A percentile compares a stretch with the other conserved stretches of the same genome.
Conservation (phyloP, 1,140 invertebrate genomes). For the Drosophila jambulina region DNA sequence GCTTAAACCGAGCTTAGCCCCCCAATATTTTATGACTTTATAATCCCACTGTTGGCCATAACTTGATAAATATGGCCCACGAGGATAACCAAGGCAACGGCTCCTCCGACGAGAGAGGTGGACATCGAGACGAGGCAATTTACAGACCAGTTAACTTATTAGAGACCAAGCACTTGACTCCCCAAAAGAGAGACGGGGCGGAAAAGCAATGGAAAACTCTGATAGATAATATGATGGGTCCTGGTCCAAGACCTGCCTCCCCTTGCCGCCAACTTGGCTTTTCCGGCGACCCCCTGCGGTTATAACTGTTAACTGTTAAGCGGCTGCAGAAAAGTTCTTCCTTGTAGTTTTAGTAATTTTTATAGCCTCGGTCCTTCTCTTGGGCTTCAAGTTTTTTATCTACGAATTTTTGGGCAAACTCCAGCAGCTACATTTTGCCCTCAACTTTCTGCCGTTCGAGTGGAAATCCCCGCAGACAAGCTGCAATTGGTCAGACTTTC, state of each 20-base stretch:
- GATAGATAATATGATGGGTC: constrained; percentile 48
- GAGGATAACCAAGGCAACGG: constrained; percentile 34
- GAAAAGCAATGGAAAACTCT: constrained; percentile 13
- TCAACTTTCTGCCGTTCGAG: constrained; percentile 18
- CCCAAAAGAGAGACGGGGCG: not conserved
- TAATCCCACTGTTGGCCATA: constrained; percentile 46
- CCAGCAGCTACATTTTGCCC: constrained; percentile 15
- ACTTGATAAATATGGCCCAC: constrained; percentile 54
- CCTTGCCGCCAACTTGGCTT: not conserved
- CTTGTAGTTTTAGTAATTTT: constrained; percentile 53
- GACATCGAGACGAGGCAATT: constrained; percentile 66
- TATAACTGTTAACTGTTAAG: constrained; percentile 76
- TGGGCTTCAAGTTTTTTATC: constrained; percentile 35
- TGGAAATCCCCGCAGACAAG: constrained; percentile 19
- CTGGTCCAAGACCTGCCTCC: not conserved
- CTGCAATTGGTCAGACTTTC: constrained; percentile 29
- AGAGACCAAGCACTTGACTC: constrained; percentile 48
- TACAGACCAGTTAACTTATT: constrained; percentile 77
- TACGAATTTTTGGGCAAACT: constrained; percentile 17
- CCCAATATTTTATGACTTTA: constrained; percentile 17
- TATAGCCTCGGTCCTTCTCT: constrained; percentile 1
- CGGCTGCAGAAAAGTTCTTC: constrained; percentile 57
- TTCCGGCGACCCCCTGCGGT: constrained; percentile 26
- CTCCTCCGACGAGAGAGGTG: not conserved
- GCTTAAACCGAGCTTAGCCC: not conserved